phyloP scores from a whole-genome alignment of 1,140 invertebrate species.

The Augochlora pura region DNA sequence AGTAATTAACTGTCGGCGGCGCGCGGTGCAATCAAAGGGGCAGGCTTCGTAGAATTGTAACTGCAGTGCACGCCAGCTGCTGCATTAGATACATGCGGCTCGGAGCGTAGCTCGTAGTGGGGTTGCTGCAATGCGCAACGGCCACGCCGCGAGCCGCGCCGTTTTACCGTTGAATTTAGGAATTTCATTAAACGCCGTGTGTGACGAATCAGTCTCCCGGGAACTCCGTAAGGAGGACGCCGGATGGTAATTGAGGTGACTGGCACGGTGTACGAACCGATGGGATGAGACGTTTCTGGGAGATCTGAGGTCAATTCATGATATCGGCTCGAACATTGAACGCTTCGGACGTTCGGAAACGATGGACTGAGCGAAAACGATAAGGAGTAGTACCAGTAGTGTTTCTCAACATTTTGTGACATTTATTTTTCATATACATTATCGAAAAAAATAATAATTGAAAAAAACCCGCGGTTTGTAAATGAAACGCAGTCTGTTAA shows the following conservation, averaged over 20 bases:
- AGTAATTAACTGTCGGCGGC: slow-evolving; percentile 16
- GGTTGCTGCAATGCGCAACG: slow-evolving; percentile 68
- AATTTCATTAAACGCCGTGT: slow-evolving; percentile 34
- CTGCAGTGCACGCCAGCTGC: slow-evolving; percentile 37
- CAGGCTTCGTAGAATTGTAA: slow-evolving; percentile 31
- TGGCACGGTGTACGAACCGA: background rate
- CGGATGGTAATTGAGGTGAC: slow-evolving; percentile 8
- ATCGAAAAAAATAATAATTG: too few species aligned
- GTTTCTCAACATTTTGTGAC: too few species aligned
- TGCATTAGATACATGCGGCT: slow-evolving; percentile 50
- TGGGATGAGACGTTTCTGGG: too few species aligned
- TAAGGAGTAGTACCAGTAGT: too few species aligned
- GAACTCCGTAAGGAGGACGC: background rate
- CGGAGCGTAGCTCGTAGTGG: slow-evolving; percentile 38
- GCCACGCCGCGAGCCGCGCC: slow-evolving; percentile 26
- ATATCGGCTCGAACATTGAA: too few species aligned
- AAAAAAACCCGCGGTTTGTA: too few species aligned
- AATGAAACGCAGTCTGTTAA: too few species aligned
- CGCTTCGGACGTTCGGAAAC: too few species aligned
- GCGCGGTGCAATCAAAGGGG: slow-evolving; percentile 18
- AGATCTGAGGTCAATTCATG: too few species aligned
- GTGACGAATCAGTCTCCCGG: slow-evolving; percentile 19
- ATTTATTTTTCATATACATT: too few species aligned
- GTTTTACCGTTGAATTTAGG: slow-evolving; percentile 25
- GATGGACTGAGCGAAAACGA: too few species aligned